phyloP scores from a whole-genome alignment of 1,140 invertebrate species.

The Drosophila persimilis region DNA sequence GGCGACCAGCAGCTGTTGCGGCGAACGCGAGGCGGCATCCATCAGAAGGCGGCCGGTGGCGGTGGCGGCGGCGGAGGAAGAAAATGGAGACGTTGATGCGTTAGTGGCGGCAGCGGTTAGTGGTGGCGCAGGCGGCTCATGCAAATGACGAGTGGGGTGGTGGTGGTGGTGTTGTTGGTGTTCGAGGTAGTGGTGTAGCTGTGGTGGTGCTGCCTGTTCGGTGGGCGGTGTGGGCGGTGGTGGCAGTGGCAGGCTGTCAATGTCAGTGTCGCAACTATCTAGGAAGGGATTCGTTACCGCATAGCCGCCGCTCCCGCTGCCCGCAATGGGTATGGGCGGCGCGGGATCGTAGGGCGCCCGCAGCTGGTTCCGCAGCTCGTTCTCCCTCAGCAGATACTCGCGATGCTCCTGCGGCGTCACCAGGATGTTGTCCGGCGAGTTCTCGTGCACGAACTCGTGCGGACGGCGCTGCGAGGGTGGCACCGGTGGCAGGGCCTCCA shows the following conservation, averaged over 20 bases:
- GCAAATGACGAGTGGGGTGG: slow-evolving; percentile 58
- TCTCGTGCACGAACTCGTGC: slow-evolving; percentile 76
- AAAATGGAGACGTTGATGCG: slow-evolving; percentile 75
- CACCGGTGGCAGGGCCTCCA: slow-evolving; percentile 70
- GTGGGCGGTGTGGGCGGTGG: slow-evolving; percentile 70
- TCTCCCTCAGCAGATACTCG: slow-evolving; percentile 75
- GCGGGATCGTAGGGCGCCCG: slow-evolving; percentile 68
- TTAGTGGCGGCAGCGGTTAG: slow-evolving; percentile 72
- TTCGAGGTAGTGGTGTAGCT: slow-evolving; percentile 14
- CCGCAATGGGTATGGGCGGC: slow-evolving; percentile 68
- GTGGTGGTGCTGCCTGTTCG: slow-evolving; percentile 27
- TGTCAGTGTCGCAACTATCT: slow-evolving; percentile 75
- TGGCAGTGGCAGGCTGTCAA: slow-evolving; percentile 77
- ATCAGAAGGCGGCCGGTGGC: slow-evolving; percentile 39
- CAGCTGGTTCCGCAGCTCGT: slow-evolving; percentile 78
- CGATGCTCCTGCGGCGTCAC: slow-evolving; percentile 79
- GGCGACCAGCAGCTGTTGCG: slow-evolving; percentile 59
- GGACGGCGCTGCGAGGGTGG: slow-evolving; percentile 61
- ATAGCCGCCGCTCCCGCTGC: slow-evolving; percentile 32
- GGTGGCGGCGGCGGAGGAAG: slow-evolving; percentile 15
- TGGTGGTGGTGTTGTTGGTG: slow-evolving; percentile 16
- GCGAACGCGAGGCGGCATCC: slow-evolving; percentile 36
- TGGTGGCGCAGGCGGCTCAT: slow-evolving; percentile 58
- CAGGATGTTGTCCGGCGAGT: slow-evolving; percentile 77
- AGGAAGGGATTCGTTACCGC: slow-evolving; percentile 81